phyloP scores from a whole-genome alignment of 2,797 vertebrate genomes.

The Intellagama lesueurii region DNA sequence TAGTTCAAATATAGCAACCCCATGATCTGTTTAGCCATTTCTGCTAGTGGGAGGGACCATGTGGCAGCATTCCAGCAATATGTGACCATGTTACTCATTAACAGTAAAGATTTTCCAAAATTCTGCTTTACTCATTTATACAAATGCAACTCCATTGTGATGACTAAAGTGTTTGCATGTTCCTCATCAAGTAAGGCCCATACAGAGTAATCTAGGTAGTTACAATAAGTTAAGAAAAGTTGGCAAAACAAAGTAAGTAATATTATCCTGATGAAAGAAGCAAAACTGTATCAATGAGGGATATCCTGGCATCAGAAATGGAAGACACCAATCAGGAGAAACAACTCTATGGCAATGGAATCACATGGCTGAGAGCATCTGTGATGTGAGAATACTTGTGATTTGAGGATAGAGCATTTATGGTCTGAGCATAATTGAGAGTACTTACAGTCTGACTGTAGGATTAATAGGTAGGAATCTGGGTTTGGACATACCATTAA shows the following conservation, averaged over 20 bases:
- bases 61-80: not conserved
- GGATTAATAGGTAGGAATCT: too few relatives aligned
- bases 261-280: not conserved
- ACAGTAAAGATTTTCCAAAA: not conserved
- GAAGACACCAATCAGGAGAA: not conserved
- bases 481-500: too few relatives aligned
- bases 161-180: not conserved
- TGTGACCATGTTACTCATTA: not conserved
- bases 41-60: not conserved
- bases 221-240: not conserved
- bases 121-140: not conserved
- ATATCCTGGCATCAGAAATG: not conserved
- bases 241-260: not conserved
- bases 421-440: too few relatives aligned
- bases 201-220: not conserved
- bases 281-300: not conserved
- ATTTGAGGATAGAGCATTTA: not conserved
- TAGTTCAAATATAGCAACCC: too few relatives aligned
- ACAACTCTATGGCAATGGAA: not conserved
- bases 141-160: not conserved
- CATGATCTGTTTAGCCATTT: not conserved
- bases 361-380: not conserved
- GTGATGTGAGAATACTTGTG: not conserved
- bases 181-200: not conserved
- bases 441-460: too few relatives aligned